A percentile compares a stretch with the other conserved stretches of the same genome.
These are phyloP conservation scores for Onthophagus sagittarius DNA, from an alignment of 2,888 invertebrate genomes.

Conservation along the genomic window DNA sequence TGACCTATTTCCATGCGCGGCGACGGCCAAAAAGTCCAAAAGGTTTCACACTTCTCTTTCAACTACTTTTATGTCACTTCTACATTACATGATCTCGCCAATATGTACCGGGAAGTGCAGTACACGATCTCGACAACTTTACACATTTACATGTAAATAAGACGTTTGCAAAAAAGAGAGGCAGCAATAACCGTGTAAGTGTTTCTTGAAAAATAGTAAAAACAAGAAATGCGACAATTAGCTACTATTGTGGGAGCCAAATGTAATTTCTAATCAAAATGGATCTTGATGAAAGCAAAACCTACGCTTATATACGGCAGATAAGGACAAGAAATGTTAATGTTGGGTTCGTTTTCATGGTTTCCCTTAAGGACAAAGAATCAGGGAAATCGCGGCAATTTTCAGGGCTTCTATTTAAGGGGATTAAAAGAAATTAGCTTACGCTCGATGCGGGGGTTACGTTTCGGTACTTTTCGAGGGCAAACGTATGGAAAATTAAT, in stretches of 20 bases:
- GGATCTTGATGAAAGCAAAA: neutral
- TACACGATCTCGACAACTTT: neutral
- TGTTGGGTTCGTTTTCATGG: neutral
- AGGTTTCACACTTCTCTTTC: conserved; percentile 1
- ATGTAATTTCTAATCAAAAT: neutral
- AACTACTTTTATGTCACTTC: conserved; percentile 9
- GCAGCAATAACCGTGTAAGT: neutral
- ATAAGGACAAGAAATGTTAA: neutral
- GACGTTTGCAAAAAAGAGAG: neutral
- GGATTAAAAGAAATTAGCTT: neutral
- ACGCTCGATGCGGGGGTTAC: neutral
- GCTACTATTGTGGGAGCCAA: neutral
- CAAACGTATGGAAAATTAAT: neutral
- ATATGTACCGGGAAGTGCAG: neutral
- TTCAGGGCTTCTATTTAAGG: neutral
- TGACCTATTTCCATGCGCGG: conserved; percentile 21
- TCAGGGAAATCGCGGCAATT: neutral
- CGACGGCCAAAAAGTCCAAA: conserved; percentile 4
- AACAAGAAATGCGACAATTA: neutral
- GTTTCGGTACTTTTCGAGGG: neutral
- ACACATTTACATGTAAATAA: neutral
- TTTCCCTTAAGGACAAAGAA: neutral
- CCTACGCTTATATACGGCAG: neutral
- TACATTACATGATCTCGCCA: conserved; percentile 1
- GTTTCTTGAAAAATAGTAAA: neutral